phyloP scores from a whole-genome alignment of 2,113 vertebrate species.

The Petrocephalus zakoni region DNA sequence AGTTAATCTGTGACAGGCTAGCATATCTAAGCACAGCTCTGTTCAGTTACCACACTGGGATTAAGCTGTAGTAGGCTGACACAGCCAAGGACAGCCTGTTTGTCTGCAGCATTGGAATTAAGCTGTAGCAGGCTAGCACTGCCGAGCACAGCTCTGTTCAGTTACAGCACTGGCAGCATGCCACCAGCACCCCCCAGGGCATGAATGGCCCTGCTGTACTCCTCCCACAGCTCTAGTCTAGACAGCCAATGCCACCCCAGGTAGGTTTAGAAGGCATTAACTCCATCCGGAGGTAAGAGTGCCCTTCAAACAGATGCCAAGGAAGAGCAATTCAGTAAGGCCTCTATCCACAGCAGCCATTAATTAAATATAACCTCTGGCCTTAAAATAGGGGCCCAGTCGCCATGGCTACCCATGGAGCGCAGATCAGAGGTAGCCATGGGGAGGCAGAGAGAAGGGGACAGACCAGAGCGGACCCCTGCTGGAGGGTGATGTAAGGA shows the following conservation, averaged over 20 bases:
- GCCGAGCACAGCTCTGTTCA: no score
- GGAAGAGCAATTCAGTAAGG: not conserved
- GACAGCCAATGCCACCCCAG: not conserved
- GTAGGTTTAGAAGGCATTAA: not conserved
- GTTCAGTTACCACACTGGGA: not conserved
- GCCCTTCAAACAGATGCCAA: not conserved
- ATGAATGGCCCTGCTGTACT: not conserved
- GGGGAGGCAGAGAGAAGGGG: not conserved
- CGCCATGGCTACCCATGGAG: not conserved
- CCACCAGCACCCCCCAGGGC: not conserved
- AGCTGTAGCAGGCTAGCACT: no score
- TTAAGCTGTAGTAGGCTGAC: not conserved
- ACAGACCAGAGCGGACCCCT: not conserved
- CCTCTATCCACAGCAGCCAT: conserved; percentile 14
- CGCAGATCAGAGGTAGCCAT: not conserved
- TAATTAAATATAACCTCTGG: conserved; percentile 28
- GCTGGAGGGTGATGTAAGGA: not conserved
- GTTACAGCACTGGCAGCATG: not conserved
- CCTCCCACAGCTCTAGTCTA: not conserved
- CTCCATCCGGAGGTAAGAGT: not conserved
- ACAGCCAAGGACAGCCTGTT: not conserved
- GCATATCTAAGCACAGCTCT: no score
- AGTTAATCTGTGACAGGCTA: not conserved
- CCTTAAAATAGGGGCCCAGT: conserved; percentile 17
- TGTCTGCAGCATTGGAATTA: not conserved